These are phyloP conservation scores for Ammospiza caudacuta DNA, from an alignment of 2,113 vertebrate species.

Conservation along the genomic window DNA sequence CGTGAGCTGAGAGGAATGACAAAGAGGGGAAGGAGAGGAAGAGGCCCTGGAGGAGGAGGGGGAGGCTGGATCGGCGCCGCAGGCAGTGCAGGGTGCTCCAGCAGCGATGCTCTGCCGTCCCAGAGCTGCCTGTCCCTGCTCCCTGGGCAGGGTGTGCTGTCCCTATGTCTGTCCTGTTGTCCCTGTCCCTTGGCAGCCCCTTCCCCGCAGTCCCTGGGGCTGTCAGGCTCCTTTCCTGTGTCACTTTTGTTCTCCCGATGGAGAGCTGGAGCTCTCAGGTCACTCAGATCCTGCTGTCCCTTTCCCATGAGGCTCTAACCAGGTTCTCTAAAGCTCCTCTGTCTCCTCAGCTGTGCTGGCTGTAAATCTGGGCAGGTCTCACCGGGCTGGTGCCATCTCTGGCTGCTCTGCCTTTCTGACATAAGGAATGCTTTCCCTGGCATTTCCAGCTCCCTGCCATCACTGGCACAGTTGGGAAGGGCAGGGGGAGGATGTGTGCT, in stretches of 20 bases:
- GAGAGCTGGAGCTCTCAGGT: not conserved
- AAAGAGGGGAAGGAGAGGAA: not conserved
- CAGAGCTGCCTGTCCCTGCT: not conserved
- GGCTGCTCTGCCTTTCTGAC: not conserved
- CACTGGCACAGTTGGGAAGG: not conserved
- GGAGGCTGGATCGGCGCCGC: not conserved
- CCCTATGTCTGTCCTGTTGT: not conserved
- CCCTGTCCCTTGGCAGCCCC: not conserved
- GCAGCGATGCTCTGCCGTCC: not conserved
- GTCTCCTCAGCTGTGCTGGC: not conserved
- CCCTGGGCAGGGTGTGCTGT: not conserved
- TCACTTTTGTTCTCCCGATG: not conserved
- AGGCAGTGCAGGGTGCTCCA: not conserved
- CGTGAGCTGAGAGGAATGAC: slow-evolving; percentile 42
- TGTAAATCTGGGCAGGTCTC: slow-evolving; percentile 18
- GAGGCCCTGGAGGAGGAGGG: not conserved
- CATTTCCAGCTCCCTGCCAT: not conserved
- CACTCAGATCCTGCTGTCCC: not conserved
- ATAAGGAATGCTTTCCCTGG: not conserved
- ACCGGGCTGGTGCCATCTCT: not conserved
- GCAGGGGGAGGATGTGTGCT: not conserved
- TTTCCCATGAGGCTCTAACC: not conserved
- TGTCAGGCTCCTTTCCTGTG: not conserved
- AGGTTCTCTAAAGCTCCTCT: slow-evolving; percentile 1
- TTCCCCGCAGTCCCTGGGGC: not conserved